Base-by-base conservation (phyloP, 2,888 invertebrate genomes). In the Neuroscelio doddi region DNA sequence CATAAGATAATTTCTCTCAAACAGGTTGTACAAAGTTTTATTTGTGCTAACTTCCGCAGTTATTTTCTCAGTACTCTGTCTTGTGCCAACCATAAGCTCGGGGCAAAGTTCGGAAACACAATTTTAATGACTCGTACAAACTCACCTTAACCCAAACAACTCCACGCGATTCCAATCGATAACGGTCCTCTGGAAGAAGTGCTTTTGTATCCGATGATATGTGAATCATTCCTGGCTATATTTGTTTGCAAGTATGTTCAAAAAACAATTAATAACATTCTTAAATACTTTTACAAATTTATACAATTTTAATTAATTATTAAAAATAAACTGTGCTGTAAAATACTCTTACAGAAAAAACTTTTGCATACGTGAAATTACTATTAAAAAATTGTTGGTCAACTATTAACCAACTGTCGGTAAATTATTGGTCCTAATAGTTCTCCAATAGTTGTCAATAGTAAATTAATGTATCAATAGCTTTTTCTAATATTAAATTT, bases 131-230 rank as follows among this genome's bases (percentile, higher is more conserved):
- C 10, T 38, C 5, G 34, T 21, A 27, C 17, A 30, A 38, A 30
- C 76, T 76, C 81, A 93, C 94, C 88, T 96, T 96, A 16, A 96
- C 91, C 83, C 89, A 89, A 27, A 94, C 91, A 24, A 87, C 86
- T 34, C 95, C 95, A 66, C 95, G 87, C 12, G 89, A 89, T 64
- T 91, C 88, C 0, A 92, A 87, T 42, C 87, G 85, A 81, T 93
- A 95, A 49, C 89, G 88, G 15, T 89, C 88, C 0, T 87, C 84
- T 0, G 90, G 87, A 3, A 96, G 86, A 52, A 92, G 88, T 0
- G 88, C 85, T 52, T 91, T 91, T 0, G 93, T 92, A 34, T 87
- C 86, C 9, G 89, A 88, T 0, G 95, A 94, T 70, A 95, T 88
- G 75, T 96, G 94, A 12, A 95, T 89, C 79, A 87, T 89, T 56